Evolutionary conservation across 2,888 invertebrate species (phyloP).

Genomic region (Hypomecis atomaria): DNA sequence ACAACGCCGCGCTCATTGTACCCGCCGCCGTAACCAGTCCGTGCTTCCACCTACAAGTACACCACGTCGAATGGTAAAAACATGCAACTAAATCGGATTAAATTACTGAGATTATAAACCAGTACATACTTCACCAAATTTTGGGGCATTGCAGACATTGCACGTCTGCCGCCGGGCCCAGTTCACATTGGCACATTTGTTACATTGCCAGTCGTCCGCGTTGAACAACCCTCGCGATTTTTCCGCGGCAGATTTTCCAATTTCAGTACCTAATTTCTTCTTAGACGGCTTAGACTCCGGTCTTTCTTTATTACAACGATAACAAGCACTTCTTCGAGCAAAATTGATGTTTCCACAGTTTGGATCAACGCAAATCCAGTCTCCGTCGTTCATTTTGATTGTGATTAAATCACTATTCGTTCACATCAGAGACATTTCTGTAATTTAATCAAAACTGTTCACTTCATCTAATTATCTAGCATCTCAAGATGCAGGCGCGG

Average conservation of each 20-base stretch:
- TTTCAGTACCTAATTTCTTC: conserved; percentile 96
- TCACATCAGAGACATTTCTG: conserved; percentile 52
- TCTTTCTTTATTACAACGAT: conserved; percentile 93
- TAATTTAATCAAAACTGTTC: conserved; percentile 38
- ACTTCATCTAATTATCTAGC: conserved; percentile 48
- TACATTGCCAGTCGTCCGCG: conserved; percentile 99
- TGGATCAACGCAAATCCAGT: conserved; percentile 87
- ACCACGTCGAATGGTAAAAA: conserved; percentile 10
- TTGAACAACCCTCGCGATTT: conserved; percentile 98
- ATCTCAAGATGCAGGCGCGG: conserved; percentile 46
- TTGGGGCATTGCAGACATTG: conserved; percentile 99
- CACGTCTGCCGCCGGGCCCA: conserved; percentile 98
- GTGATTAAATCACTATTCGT: conserved; percentile 38
- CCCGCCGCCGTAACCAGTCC: conserved; percentile 93
- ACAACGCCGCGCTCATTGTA: conserved; percentile 98
- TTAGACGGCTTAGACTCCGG: conserved; percentile 78
- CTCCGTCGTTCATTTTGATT: conserved; percentile 84
- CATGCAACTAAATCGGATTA: conserved; percentile 3
- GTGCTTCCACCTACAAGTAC: conserved; percentile 85
- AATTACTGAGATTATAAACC: not conserved
- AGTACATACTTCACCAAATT: conserved; percentile 94
- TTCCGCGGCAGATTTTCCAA: conserved; percentile 99
- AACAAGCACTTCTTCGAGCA: conserved; percentile 94
- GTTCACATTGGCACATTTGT: conserved; percentile 99
- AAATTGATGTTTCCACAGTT: conserved; percentile 98